Base-by-base conservation (phyloP, 2,888 invertebrate genomes). In the Brassicogethes aeneus region DNA sequence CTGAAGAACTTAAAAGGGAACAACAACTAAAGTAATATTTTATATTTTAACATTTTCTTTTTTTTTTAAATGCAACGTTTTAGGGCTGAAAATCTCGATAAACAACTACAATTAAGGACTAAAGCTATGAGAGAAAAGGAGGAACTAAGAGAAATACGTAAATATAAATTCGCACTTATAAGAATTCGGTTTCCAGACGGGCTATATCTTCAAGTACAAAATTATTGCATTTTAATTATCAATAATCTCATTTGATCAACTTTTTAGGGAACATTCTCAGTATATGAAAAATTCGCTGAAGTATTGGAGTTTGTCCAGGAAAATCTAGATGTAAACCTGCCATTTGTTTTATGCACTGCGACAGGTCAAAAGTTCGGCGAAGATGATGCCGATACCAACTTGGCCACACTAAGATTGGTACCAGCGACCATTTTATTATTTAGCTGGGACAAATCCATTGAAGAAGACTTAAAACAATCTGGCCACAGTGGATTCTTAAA, bases 111-210 rank as follows among this genome's bases (percentile, higher is more conserved):
- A 71, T 70, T 97, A 3, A 75, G 91, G 55, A 96, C 96, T 0
- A 93, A 92, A 65, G 93, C 92, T 2, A 96, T 96, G 93, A 70
- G 94, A 15, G 93, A 95, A 60, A 85, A 86, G 48, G 92, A 95
- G 46, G 90, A 90, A 59, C 67, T 82, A 44, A 70, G 85, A 37
- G 86, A 85, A 57, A 75, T 86, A 62, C 75, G 85, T 40, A 84
- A 84, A 66, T 93, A 92, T 64, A 83, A 83, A 60, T 96, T 85
- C 64, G 80, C 88, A 2, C 71, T 95, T 36, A 81, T 96, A 42
- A 71, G 95, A 51, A 72, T 96, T 29, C 76, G 90, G 39, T 91
- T 96, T 63, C 94, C 95, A 0, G 90, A 92, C 68, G 86, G 86
- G 1, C 76, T 88, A 50, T 75, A 85, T 43, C 68, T 92, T 45